These are phyloP conservation scores for Apodemia zela DNA, from an alignment of 2,888 invertebrate species.

Conservation along the genomic window DNA sequence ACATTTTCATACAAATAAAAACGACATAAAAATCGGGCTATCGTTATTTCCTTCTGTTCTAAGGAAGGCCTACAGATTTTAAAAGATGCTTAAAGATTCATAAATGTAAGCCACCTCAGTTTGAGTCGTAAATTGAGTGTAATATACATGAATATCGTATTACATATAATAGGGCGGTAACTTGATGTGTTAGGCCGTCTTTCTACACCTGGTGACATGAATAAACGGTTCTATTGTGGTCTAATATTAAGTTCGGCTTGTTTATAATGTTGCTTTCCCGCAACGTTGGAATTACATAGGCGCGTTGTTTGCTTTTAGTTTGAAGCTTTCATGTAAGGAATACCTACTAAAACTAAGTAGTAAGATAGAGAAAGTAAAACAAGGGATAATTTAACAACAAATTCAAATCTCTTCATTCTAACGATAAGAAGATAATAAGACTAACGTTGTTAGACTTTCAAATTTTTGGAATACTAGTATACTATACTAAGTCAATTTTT, in stretches of 20 bases:
- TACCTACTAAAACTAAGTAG: conserved; percentile 3
- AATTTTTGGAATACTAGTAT: too few species aligned
- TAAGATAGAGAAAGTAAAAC: neutral
- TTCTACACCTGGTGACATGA: conserved; percentile 69
- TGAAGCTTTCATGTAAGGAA: conserved; percentile 38
- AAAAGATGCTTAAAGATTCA: conserved; percentile 73
- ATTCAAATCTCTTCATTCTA: conserved; percentile 3
- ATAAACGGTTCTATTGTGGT: conserved; percentile 62
- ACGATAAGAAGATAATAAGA: neutral
- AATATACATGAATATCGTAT: conserved; percentile 55
- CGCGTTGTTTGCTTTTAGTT: conserved; percentile 42
- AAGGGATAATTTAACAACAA: neutral
- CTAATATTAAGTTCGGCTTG: conserved; percentile 63
- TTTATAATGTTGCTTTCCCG: conserved; percentile 44
- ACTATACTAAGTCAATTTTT: too few species aligned
- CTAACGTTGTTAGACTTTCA: too few species aligned
- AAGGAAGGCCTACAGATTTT: conserved; percentile 52
- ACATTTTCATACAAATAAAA: conserved; percentile 15
- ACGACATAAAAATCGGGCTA: conserved; percentile 19
- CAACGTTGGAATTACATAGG: conserved; percentile 36
- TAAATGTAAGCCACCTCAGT: conserved; percentile 65
- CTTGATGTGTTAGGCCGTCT: conserved; percentile 60
- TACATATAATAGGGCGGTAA: conserved; percentile 55
- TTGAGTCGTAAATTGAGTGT: conserved; percentile 68
- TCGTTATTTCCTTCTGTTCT: conserved; percentile 21